These are phyloP conservation scores for Drosophila quinaria DNA, from an alignment of 2,888 invertebrate genomes.

Conservation along the genomic window DNA sequence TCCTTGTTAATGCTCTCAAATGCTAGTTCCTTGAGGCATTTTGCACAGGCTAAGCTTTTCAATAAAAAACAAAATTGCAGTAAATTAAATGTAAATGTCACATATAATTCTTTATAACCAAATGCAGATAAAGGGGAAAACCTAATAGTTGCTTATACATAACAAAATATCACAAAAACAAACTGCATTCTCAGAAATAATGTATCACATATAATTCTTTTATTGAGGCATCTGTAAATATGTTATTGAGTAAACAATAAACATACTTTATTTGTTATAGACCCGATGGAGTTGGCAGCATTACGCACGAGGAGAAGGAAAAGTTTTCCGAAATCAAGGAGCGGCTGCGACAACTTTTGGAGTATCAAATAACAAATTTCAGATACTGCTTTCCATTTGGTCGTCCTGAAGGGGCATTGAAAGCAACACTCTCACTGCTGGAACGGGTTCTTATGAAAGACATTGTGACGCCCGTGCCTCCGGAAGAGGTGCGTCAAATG, in stretches of 20 bases:
- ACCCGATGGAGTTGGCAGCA: constrained; percentile 99
- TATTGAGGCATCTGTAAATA: no score
- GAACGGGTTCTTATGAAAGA: constrained; percentile 99
- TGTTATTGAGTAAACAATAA: neutral
- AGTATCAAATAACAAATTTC: constrained; percentile 99
- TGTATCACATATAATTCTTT: no score
- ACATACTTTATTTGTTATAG: constrained; percentile 86
- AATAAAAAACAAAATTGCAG: no score
- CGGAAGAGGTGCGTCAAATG: constrained; percentile 97
- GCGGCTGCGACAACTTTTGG: constrained; percentile 94
- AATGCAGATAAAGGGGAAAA: no score
- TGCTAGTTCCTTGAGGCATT: no score
- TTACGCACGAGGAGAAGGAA: constrained; percentile 98
- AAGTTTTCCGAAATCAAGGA: constrained; percentile 99
- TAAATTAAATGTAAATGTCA: no score
- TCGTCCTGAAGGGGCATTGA: constrained; percentile 98
- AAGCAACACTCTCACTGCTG: constrained; percentile 97
- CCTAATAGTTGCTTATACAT: no score
- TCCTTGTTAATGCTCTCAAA: no score
- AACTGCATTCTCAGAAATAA: no score
- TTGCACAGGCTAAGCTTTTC: no score
- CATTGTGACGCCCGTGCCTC: constrained; percentile 97
- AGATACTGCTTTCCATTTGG: constrained; percentile 99
- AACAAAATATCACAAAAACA: no score
- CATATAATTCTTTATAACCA: no score